phyloP scores from a whole-genome alignment of 2,113 vertebrate species.

The Pedionomus torquatus region DNA sequence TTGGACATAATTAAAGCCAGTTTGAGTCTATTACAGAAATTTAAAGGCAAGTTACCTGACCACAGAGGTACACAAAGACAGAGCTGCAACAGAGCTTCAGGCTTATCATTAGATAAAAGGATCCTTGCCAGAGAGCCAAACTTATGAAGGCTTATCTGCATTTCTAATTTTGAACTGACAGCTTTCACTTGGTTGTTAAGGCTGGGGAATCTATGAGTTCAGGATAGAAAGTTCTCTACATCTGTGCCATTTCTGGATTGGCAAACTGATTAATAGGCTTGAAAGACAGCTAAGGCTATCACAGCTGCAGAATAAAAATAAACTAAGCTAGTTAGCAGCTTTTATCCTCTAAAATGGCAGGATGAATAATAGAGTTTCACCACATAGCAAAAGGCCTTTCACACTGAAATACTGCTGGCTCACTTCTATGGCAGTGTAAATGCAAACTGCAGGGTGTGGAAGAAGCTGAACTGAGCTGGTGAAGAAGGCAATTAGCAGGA shows the following conservation, averaged over 20 bases:
- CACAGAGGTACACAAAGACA: not conserved
- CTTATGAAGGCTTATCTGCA: not conserved
- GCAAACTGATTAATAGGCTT: not conserved
- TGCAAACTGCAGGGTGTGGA: not conserved
- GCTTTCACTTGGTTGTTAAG: not conserved
- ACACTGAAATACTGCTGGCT: not conserved
- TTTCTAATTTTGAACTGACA: not conserved
- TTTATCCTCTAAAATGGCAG: constrained; percentile 8
- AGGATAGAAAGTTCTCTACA: not conserved
- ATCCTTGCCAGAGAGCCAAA: not conserved
- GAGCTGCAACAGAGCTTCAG: not conserved
- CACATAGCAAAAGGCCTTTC: not conserved
- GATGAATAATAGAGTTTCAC: not conserved
- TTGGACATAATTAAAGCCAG: not conserved
- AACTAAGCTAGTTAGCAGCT: not conserved
- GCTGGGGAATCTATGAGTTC: not conserved
- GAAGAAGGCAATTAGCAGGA: constrained; percentile 11
- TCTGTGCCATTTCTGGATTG: not conserved
- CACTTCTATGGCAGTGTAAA: not conserved
- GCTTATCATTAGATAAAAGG: not conserved
- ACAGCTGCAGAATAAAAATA: constrained; percentile 27
- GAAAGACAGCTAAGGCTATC: constrained; percentile 4
- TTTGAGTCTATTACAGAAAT: not conserved
- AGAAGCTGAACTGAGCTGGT: not conserved
- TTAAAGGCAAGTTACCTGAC: not conserved